Evolutionary conservation across 1,140 invertebrate genomes (phyloP).

Genomic region (Samia ricini): DNA sequence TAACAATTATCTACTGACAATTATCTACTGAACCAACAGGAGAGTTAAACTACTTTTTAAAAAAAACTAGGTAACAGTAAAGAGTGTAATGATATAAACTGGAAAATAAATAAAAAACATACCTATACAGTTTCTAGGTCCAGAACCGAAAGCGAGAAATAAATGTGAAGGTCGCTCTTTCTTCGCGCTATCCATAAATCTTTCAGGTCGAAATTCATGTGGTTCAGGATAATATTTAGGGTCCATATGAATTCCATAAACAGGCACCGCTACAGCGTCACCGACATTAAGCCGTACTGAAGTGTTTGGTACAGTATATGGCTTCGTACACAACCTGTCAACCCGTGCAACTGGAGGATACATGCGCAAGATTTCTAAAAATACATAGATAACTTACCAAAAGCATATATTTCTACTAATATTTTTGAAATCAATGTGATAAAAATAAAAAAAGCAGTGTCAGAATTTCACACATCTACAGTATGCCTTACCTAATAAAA

Average conservation of each 20-base stretch:
- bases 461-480: no score
- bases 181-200: slow-evolving; percentile 77
- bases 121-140: slow-evolving; percentile 86
- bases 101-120: slow-evolving; percentile 27
- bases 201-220: slow-evolving; percentile 78
- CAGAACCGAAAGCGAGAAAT: slow-evolving; percentile 85
- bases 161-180: slow-evolving; percentile 72
- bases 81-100: background rate
- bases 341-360: slow-evolving; percentile 78
- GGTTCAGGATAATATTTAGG: slow-evolving; percentile 79
- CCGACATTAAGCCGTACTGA: slow-evolving; percentile 64
- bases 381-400: background rate
- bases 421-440: background rate
- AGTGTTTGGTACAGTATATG: slow-evolving; percentile 74
- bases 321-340: slow-evolving; percentile 70
- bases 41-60: no score
- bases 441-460: no score
- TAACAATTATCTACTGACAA: background rate
- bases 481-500: slow-evolving; percentile 63
- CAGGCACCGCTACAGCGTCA: slow-evolving; percentile 65
- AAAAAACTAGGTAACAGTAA: no score
- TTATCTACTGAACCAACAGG: no score
- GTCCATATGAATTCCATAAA: slow-evolving; percentile 80
- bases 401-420: background rate
- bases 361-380: slow-evolving; percentile 80